Percentiles rank a stretch among this genome's conserved stretches.
phyloP scores from a whole-genome alignment of 1,140 invertebrate genomes.

The Caenorhabditis elegans region DNA sequence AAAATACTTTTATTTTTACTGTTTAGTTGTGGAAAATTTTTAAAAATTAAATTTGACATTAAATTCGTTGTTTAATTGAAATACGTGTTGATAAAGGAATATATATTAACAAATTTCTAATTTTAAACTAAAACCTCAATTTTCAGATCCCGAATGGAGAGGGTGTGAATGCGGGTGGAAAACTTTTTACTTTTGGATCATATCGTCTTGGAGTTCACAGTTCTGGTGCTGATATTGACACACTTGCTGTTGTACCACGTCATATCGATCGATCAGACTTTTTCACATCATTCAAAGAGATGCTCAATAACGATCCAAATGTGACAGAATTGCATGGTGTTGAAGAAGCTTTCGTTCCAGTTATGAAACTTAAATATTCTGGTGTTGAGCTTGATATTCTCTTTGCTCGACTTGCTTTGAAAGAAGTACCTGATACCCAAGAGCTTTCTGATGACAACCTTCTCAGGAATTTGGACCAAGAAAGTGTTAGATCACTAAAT shows the following conservation, averaged over 20 bases:
- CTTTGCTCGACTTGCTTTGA: conserved; percentile 90
- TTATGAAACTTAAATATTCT: conserved; percentile 99
- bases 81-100: no score
- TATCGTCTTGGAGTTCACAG: conserved; percentile 87
- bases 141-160: conserved; percentile 27
- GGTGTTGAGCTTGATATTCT: conserved; percentile 91
- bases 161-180: conserved; percentile 76
- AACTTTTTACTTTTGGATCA: conserved; percentile 98
- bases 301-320: conserved; percentile 73
- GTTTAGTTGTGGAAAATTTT: no score
- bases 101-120: no score
- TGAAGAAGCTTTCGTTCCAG: conserved; percentile 97
- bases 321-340: conserved; percentile 75
- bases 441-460: conserved; percentile 11
- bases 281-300: conserved; percentile 88
- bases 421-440: conserved; percentile 66
- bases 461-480: not conserved
- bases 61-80: no score
- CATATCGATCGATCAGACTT: conserved; percentile 92
- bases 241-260: conserved; percentile 91
- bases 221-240: conserved; percentile 91
- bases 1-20: no score
- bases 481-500: conserved; percentile 49
- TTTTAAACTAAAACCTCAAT: not conserved
- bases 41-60: no score